Percentiles rank a stretch among this genome's conserved stretches.
phyloP scores from a whole-genome alignment of 2,113 vertebrate genomes.

The Theristicus caerulescens region DNA sequence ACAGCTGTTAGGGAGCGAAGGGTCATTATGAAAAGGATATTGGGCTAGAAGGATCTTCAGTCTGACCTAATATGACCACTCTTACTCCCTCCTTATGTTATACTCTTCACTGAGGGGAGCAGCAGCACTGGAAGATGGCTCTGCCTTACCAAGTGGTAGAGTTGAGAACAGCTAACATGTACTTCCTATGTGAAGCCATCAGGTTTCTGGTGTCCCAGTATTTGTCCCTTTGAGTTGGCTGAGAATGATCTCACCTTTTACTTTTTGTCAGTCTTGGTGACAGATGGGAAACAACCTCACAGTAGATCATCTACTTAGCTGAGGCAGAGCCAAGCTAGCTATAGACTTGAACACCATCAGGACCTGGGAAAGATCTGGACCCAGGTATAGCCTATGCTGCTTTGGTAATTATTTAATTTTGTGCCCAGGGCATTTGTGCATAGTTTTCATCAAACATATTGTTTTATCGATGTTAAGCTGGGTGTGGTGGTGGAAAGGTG shows the following conservation, averaged over 20 bases:
- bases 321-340: background rate
- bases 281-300: background rate
- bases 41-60: background rate
- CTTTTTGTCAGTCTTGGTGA: background rate
- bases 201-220: background rate
- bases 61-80: background rate
- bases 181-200: background rate
- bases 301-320: background rate
- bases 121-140: background rate
- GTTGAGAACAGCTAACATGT: background rate
- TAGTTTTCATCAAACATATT: background rate
- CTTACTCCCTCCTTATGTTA: background rate
- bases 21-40: background rate
- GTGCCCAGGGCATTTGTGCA: background rate
- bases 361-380: background rate
- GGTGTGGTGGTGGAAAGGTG: background rate
- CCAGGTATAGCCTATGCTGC: background rate
- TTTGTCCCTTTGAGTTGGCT: fast-evolving
- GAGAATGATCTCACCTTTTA: background rate
- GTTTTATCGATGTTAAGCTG: fast-evolving
- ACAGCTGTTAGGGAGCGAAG: background rate
- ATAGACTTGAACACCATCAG: background rate
- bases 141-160: background rate
- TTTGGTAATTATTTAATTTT: background rate
- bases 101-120: too few species aligned